Conservation (phyloP, 2,888 invertebrate species). For the Conistra vaccinii region DNA sequence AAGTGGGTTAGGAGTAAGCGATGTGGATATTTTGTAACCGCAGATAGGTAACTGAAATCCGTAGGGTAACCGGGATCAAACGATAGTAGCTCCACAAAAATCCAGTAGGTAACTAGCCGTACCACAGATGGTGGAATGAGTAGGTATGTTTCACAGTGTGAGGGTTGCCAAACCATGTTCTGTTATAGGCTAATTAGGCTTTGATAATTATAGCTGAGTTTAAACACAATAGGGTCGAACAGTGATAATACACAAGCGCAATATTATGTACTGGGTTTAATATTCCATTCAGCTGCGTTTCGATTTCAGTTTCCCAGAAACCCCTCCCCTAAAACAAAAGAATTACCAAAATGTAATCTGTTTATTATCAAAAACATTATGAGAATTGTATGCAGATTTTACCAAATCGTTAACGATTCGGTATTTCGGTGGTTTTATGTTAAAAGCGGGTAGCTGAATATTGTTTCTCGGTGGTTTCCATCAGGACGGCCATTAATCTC, state of each 20-base stretch:
- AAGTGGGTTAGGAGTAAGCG: background rate
- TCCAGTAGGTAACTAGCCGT: slow-evolving; percentile 16
- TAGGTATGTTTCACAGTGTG: background rate
- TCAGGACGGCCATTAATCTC: slow-evolving; percentile 58
- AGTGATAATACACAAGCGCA: slow-evolving; percentile 1
- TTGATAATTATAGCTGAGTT: slow-evolving; percentile 19
- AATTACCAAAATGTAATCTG: background rate
- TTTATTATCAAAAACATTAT: background rate
- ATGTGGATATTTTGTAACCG: slow-evolving; percentile 25
- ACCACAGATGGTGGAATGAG: slow-evolving; percentile 10
- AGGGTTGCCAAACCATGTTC: slow-evolving; percentile 9
- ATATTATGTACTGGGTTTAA: background rate
- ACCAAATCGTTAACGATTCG: slow-evolving; percentile 31
- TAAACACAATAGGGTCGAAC: slow-evolving; percentile 1
- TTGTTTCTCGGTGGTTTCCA: slow-evolving; percentile 48
- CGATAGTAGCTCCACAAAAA: slow-evolving; percentile 13
- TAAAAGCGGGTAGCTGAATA: slow-evolving; percentile 33
- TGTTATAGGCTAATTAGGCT: slow-evolving; percentile 20
- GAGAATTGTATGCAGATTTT: slow-evolving; percentile 2
- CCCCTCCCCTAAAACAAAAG: background rate
- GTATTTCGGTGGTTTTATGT: slow-evolving; percentile 31
- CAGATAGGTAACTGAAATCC: slow-evolving; percentile 29
- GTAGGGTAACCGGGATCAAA: slow-evolving; percentile 28
- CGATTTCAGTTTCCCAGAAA: slow-evolving; percentile 1
- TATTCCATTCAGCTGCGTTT: background rate